Base-by-base conservation (phyloP, 2,113 vertebrate species). In the Cygnus buccinator region DNA sequence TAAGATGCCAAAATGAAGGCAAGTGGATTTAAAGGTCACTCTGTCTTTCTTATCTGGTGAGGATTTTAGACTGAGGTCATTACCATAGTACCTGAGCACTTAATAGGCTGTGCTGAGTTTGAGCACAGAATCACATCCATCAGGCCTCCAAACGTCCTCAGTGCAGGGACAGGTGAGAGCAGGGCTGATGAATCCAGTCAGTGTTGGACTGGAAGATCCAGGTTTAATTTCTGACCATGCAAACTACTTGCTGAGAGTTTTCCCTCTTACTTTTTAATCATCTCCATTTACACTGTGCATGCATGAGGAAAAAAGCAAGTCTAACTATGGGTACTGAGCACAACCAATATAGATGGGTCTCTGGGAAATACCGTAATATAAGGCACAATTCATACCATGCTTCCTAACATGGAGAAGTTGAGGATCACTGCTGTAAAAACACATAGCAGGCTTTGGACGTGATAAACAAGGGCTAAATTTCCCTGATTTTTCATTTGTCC, bases 1-100 rank as follows among this genome's bases (percentile, higher is more conserved):
- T 97, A 94, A 88, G 85, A 59, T 77, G 57, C 23, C 2, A 75
- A 90, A 94, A 86, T 2, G 76, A 92, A 89, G 55, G 50, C 43
- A 75, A 86, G 33, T 41, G 46, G 68, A 89, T 90, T 88, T 78
- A 95, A 94, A 94, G 76, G 85, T 94, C 72, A 87, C 77, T 86
- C 37, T 90, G n/a, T n/a, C 3, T 3, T 79, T 91, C 87, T 93
- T 57, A 46, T 91, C 46, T 94, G 57, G 57, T 76, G 20, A 96
- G 72, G 81, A 76, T 95, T 96, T 95, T 66, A 87, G 31, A 31
- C 29, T 46, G 21, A 84, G 35, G 70, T 94, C 84, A 89, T 95
- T 89, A 82, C 33, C 9, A 11, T n/a, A 75, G 52, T 65, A 91
- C 55, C n/a, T 70, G 70, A 84, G 46, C 63, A 50, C 21, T 62